Percentiles rank a stretch among this genome's conserved stretches.
These are phyloP conservation scores for Cenopis cana DNA, from an alignment of 2,888 invertebrate species.

Conservation along the genomic window DNA sequence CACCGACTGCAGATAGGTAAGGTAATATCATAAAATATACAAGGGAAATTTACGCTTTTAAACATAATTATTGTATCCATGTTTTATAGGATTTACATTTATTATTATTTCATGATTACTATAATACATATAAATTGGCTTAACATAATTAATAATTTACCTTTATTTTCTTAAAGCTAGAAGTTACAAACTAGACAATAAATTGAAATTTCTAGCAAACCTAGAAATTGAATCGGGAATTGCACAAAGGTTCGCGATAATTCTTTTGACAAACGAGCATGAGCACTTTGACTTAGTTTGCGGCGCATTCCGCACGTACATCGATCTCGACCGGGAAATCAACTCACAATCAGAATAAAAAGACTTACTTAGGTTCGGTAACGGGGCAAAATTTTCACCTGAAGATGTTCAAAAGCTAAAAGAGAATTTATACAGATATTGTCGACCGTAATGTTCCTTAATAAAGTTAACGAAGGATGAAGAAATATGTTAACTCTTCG, in stretches of 20 bases:
- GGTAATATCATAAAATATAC: too few relatives aligned
- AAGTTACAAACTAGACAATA: constrained; percentile 2
- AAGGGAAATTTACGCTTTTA: too few relatives aligned
- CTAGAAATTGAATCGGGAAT: not conserved
- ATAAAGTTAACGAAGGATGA: constrained; percentile 3
- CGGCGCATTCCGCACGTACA: not conserved
- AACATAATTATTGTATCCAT: too few relatives aligned
- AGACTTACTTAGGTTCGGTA: constrained; percentile 2
- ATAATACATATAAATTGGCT: too few relatives aligned
- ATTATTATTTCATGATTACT: too few relatives aligned
- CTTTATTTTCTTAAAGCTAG: not conserved
- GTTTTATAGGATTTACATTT: too few relatives aligned
- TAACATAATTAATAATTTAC: too few relatives aligned
- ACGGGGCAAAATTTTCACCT: not conserved
- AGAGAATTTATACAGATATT: not conserved
- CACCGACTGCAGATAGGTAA: too few relatives aligned
- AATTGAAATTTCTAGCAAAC: not conserved
- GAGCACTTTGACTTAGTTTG: constrained; percentile 1
- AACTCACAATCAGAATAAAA: constrained; percentile 21
- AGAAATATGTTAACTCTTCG: constrained; percentile 22
- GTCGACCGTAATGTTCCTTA: not conserved
- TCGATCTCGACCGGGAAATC: constrained; percentile 20
- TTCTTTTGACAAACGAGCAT: constrained; percentile 32
- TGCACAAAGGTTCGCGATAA: constrained; percentile 21
- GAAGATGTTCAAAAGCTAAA: not conserved